phyloP scores from a whole-genome alignment of 1,140 invertebrate genomes.

The Saccostrea glomerata region DNA sequence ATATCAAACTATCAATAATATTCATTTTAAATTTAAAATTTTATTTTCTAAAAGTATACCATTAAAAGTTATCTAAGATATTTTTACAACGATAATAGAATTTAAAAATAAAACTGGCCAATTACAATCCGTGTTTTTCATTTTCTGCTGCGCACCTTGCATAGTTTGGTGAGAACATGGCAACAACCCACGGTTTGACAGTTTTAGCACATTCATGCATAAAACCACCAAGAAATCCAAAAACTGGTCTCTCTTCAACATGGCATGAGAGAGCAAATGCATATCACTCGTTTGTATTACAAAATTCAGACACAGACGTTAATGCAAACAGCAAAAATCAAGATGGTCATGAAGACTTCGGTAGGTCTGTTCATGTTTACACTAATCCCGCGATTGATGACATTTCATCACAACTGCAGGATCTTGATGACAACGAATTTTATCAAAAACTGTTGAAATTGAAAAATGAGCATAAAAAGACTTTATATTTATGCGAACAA shows the following conservation, averaged over 20 bases:
- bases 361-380: slow-evolving; percentile 45
- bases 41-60: background rate
- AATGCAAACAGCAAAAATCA: slow-evolving; percentile 51
- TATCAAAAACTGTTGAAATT: slow-evolving; percentile 74
- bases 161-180: slow-evolving; percentile 66
- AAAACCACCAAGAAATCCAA: slow-evolving; percentile 72
- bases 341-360: background rate
- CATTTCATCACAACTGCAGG: slow-evolving; percentile 59
- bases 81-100: background rate
- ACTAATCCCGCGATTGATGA: slow-evolving; percentile 47
- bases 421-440: slow-evolving; percentile 74
- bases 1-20: background rate
- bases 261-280: slow-evolving; percentile 61
- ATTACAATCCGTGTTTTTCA: background rate
- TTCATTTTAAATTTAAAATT: background rate
- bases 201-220: slow-evolving; percentile 75
- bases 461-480: slow-evolving; percentile 77
- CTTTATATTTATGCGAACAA: slow-evolving; percentile 73
- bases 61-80: no score
- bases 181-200: slow-evolving; percentile 74
- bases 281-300: slow-evolving; percentile 47
- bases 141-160: slow-evolving; percentile 53
- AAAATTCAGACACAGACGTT: slow-evolving; percentile 46
- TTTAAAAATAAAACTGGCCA: slow-evolving; percentile 8
- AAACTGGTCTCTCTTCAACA: slow-evolving; percentile 69